These are phyloP conservation scores for Stichopus horrens DNA, from an alignment of 53 echinoderm and acorn worm genomes.

Conservation along the genomic window DNA sequence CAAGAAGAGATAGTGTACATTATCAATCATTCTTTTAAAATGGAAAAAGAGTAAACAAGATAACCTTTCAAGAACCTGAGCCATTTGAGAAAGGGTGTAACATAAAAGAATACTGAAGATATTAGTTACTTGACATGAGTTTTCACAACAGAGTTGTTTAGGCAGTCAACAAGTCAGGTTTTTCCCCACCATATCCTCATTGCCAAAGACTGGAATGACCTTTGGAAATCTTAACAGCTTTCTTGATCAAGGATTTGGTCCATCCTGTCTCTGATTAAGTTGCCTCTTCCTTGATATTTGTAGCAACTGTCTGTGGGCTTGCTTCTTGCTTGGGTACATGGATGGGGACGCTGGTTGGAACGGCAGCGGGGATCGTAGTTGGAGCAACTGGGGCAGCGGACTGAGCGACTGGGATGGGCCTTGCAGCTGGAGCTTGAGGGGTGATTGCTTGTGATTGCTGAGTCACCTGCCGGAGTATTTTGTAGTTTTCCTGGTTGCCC, in stretches of 20 bases:
- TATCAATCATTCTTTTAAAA: too few relatives aligned
- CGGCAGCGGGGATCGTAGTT: not conserved
- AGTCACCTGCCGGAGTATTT: constrained; percentile 25
- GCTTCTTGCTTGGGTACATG: constrained; percentile 90
- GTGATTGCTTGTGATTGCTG: constrained; percentile 26
- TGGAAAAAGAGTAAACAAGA: too few relatives aligned
- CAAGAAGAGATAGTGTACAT: too few relatives aligned
- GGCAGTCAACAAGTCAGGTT: not conserved
- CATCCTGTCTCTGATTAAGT: not conserved
- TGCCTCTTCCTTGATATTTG: constrained; percentile 11
- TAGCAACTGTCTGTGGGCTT: not conserved
- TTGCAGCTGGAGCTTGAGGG: constrained; percentile 3
- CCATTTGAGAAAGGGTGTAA: too few relatives aligned
- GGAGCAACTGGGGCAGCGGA: constrained; percentile 34
- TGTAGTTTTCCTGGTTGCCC: constrained; percentile 19
- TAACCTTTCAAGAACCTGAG: too few relatives aligned
- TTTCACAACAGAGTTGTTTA: too few relatives aligned
- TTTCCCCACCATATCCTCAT: not conserved
- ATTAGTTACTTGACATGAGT: too few relatives aligned
- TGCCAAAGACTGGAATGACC: not conserved
- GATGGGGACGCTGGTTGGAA: constrained; percentile 57
- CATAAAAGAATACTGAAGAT: too few relatives aligned
- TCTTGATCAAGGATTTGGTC: not conserved
- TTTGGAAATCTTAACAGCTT: not conserved
- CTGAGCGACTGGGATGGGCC: constrained; percentile 34